Evolutionary conservation across 2,888 invertebrate genomes (phyloP), one percentile per base, ranked within the genome.

Genomic region (Lasioglossum lativentre): DNA sequence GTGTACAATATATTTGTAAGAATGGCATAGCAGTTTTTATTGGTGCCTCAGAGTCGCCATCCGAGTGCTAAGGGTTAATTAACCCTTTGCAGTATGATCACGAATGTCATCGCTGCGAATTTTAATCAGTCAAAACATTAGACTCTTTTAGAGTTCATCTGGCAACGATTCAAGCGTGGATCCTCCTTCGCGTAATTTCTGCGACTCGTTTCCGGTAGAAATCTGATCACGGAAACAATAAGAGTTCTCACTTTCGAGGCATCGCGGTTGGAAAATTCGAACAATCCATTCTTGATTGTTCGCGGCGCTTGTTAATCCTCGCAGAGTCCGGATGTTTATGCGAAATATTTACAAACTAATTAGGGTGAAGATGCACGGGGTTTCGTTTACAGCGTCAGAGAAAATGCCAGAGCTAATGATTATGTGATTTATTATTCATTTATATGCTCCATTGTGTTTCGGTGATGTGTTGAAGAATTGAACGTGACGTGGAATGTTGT

Each of bases 141-240:
- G 82, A 72, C 59, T 77, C 59, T 27, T 27, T 4, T 27, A 34
- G 34, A n/a, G 34, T 52, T 30, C 27, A 45, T 56, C 75, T n/a
- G 47, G 5, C 23, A 78, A 3, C n/a, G 68, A 76, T 68, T 79
- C 78, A 66, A 73, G 47, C 70, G 66, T 73, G 66, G 16, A 71
- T 76, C 70, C 74, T 38, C 14, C n/a, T 52, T 42, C 14, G 12
- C 4, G 1, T 40, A 47, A 30, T 76, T 75, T 38, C 76, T 23
- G 27, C 63, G 38, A 42, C 19, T 34, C 14, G 45, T 66, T 34
- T 16, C 66, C 66, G 66, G 66, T 23, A 66, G 34, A 66, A 66
- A 66, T 66, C 66, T 34, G 34, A 66, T 66, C 66, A 34, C 16
- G 30, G 66, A 66, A 34, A 66, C 34, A 23, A 66, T 34, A 27